Evolutionary conservation across 2,113 vertebrate genomes (phyloP), one percentile per base, ranked within the genome.

Genomic region (Donacobius atricapilla): DNA sequence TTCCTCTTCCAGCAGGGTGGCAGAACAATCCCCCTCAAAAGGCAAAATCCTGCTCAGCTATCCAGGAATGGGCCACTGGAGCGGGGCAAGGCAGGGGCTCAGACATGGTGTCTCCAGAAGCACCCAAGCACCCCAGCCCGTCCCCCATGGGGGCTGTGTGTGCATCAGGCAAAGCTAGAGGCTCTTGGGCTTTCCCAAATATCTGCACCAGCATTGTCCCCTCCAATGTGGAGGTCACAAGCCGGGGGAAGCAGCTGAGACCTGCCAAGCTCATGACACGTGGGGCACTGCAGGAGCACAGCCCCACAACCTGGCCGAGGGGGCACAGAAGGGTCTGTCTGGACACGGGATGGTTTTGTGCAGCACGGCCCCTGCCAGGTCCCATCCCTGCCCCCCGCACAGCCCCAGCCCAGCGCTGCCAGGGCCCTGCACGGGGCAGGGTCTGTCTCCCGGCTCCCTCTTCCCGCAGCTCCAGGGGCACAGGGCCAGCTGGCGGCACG

Each of bases 211-310:
- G n/a, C 21, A 16, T 17, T 7, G 1, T 66, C n/a, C 10, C 47
- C 42, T 65, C 58, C 48, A 31, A 23, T 13, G 4, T 6, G 13
- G 35, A 47, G 8, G 3, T 54, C 44, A 15, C 17, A n/a, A 72
- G 39, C n/a, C 0, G 0, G 7, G 10, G 16, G 37, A 72, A 39
- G 2, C 0, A 2, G 47, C 50, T 63, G 86, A 66, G 56, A 44
- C 42, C 65, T 27, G 4, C 15, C 70, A 18, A 27, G 11, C 60
- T 70, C 3, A 1, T 14, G 8, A 15, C 70, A 57, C 0, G 4
- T 2, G 7, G 21, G 9, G 15, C 35, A 14, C 20, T 15, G 22
- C 64, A n/a, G 9, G 24, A 5, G 30, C 5, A 13, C 23, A 14
- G 19, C 13, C 37, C 63, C 4, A 1, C 23, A 47, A 1, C 68